Percentiles rank a stretch among this genome's conserved stretches.
Conservation (phyloP, 2,797 vertebrate genomes). For the Xiphophorus birchmanni region DNA sequence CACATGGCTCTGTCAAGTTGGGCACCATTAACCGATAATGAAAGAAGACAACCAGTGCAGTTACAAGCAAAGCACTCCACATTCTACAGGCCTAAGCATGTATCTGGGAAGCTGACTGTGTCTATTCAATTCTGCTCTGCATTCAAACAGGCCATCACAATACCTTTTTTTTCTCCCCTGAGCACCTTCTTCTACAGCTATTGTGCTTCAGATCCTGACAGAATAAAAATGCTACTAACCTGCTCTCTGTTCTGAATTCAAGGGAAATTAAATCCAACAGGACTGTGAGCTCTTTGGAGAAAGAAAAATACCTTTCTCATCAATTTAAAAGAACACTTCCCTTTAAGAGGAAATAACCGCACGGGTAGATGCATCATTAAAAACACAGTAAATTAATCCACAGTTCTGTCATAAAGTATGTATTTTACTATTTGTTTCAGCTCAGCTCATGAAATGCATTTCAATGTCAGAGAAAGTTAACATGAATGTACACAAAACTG, state of each 20-base stretch:
- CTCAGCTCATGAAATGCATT: neutral
- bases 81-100: slow-evolving; percentile 90
- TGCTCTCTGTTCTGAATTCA: slow-evolving; percentile 39
- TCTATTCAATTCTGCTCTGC: slow-evolving; percentile 83
- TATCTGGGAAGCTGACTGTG: slow-evolving; percentile 88
- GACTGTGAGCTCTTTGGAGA: slow-evolving; percentile 7
- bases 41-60: slow-evolving; percentile 94
- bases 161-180: slow-evolving; percentile 56
- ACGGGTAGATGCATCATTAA: neutral
- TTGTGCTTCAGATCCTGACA: slow-evolving; percentile 53
- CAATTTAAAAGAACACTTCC: slow-evolving; percentile 45
- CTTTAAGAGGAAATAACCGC: slow-evolving; percentile 37
- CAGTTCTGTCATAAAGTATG: neutral
- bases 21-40: slow-evolving; percentile 98
- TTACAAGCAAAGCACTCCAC: slow-evolving; percentile 89
- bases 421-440: neutral
- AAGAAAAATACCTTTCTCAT: slow-evolving; percentile 41
- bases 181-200: slow-evolving; percentile 55
- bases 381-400: slow-evolving; percentile 35
- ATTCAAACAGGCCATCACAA: slow-evolving; percentile 81
- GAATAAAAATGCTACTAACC: slow-evolving; percentile 59
- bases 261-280: slow-evolving; percentile 52
- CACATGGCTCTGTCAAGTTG: slow-evolving; percentile 94
- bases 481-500: neutral
- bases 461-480: neutral